These are phyloP conservation scores for Lates calcarifer DNA, from an alignment of 2,113 vertebrate species.

Conservation along the genomic window DNA sequence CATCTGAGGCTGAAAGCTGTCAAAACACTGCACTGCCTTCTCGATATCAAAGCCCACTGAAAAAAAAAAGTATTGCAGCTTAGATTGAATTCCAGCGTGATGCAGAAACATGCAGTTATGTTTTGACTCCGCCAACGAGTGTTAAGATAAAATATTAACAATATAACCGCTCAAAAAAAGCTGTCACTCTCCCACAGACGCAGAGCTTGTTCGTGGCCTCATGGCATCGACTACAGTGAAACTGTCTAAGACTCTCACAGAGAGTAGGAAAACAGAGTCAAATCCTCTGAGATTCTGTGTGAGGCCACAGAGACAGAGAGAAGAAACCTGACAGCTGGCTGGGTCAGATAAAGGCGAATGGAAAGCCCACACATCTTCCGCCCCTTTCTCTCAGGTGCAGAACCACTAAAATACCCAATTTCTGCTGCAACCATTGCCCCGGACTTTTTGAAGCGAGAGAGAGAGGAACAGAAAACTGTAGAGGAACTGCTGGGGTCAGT, in stretches of 20 bases:
- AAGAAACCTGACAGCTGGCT: conserved; percentile 30
- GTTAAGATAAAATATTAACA: conserved; percentile 66
- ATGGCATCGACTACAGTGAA: background rate
- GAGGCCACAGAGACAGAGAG: conserved; percentile 18
- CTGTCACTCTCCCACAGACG: conserved; percentile 25
- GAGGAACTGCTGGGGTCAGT: conserved; percentile 30
- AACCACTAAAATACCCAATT: conserved; percentile 14
- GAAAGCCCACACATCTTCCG: conserved; percentile 13
- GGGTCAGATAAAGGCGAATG: background rate
- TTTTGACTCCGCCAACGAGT: conserved; percentile 41
- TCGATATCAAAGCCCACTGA: conserved; percentile 65
- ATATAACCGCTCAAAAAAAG: conserved; percentile 18
- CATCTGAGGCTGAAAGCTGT: conserved; percentile 71
- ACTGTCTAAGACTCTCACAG: background rate
- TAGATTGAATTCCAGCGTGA: conserved; percentile 46
- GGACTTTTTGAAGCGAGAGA: conserved; percentile 17
- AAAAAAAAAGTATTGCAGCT: conserved; percentile 11
- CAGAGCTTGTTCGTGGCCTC: background rate
- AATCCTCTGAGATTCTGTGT: conserved; percentile 19
- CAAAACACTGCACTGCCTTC: conserved; percentile 71
- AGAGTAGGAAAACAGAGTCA: conserved; percentile 10
- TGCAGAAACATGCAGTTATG: conserved; percentile 37
- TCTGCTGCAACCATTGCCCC: background rate
- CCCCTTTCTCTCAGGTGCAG: background rate
- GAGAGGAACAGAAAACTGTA: background rate